These are phyloP conservation scores for Alloscopus bannaensis DNA, from an alignment of 2,888 invertebrate species.

Conservation along the genomic window DNA sequence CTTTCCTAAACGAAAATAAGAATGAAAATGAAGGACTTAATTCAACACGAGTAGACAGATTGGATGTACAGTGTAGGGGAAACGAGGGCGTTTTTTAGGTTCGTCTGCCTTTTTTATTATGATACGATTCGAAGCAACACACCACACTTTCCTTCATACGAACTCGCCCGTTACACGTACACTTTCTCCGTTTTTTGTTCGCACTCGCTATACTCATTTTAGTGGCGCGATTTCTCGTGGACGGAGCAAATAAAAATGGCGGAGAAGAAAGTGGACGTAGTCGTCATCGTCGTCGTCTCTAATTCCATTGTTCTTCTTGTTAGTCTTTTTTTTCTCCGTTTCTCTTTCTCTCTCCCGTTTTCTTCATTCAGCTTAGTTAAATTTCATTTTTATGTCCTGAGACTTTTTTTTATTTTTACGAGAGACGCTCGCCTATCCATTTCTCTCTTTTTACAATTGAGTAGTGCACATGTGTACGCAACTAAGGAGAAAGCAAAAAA, in stretches of 20 bases:
- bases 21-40: constrained; percentile 19
- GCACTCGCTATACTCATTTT: background rate
- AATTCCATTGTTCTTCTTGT: constrained; percentile 19
- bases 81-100: background rate
- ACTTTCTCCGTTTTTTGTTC: constrained; percentile 5
- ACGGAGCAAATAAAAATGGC: background rate
- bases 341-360: background rate
- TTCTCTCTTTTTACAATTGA: background rate
- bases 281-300: constrained; percentile 7
- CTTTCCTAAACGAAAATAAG: too few species aligned
- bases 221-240: constrained; percentile 1
- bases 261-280: background rate
- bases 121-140: background rate
- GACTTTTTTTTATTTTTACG: constrained; percentile 1
- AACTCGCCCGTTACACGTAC: background rate
- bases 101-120: constrained; percentile 10
- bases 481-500: background rate
- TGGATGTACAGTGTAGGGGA: constrained; percentile 8
- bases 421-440: background rate
- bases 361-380: constrained; percentile 11
- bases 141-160: background rate
- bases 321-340: background rate
- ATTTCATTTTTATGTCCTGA: constrained; percentile 21
- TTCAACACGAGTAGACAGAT: constrained; percentile 21
- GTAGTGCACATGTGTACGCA: background rate